Base-by-base conservation (phyloP, 2,888 invertebrate genomes). In the Drosophila subquinaria region DNA sequence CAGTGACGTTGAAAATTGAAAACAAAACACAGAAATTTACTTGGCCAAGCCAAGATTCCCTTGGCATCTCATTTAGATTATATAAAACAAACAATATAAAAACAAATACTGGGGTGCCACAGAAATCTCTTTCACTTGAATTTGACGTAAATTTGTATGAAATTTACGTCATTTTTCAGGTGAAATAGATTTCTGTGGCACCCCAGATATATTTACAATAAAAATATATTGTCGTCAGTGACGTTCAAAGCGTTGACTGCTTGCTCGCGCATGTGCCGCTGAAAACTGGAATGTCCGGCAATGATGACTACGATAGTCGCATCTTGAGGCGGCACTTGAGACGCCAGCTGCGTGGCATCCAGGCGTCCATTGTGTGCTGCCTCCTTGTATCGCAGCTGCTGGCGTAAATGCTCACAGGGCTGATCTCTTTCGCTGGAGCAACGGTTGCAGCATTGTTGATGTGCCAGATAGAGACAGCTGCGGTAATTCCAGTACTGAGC, bases 401-500 rank as follows among this genome's bases (percentile, higher is more conserved):
- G 68, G 36, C 64, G 69, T 52, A 92, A 79, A 42, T 82, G 74
- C 6, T 48, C 40, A 52, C 92, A 92, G 0, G 62, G 1, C 43
- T 60, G 4, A 50, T 30, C 42, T 3, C 11, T 4, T 4, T n/a
- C 23, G 3, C 27, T 52, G 13, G 60, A 0, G 30, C 59, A 67
- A n/a, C 33, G 69, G 1, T 3, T 66, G 63, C 91, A 92, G 61
- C 91, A 92, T 1, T 68, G 45, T 47, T 91, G 93, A 78, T 93
- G 92, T 1, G 94, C 93, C 52, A 96, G 79, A 92, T 94, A 96
- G 73, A 96, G 93, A 45, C 93, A 93, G 75, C 95, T 95, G n/a
- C 92, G 93, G 90, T 97, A 97, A 93, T 97, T 97, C 97, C 97
- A 97, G 91, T 93, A 95, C 30, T 93, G 92, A 35, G 93, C 93